Evolutionary conservation across 1,140 invertebrate genomes (phyloP).

Genomic region (Coptotermes formosanus): DNA sequence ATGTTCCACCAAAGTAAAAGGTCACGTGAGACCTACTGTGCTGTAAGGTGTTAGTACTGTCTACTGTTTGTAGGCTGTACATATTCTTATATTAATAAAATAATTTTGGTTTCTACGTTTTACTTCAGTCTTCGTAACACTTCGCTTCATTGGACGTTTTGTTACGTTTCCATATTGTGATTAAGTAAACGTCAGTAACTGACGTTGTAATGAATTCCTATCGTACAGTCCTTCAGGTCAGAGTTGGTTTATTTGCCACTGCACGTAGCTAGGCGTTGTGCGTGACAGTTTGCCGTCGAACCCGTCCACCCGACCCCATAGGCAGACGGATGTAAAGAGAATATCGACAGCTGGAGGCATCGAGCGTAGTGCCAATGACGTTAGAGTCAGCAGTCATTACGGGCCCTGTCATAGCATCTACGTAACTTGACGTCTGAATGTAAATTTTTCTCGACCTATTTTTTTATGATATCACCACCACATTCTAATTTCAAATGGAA

Average conservation of each 20-base stretch:
- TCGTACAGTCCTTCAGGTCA: background rate
- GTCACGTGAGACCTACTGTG: too few relatives aligned
- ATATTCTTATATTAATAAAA: too few relatives aligned
- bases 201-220: background rate
- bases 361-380: background rate
- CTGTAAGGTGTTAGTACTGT: too few relatives aligned
- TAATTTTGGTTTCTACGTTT: too few relatives aligned
- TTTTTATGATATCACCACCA: background rate
- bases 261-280: background rate
- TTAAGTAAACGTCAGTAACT: background rate
- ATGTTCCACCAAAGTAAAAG: too few relatives aligned
- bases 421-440: background rate
- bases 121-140: too few relatives aligned
- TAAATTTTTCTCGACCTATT: background rate
- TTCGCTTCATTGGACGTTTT: too few relatives aligned
- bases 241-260: background rate
- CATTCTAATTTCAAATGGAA: constrained; percentile 5
- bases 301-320: background rate
- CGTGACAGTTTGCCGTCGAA: constrained; percentile 2
- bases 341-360: background rate
- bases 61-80: too few relatives aligned
- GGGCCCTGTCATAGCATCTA: background rate
- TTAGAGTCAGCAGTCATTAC: background rate
- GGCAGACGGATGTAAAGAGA: background rate
- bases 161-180: too few relatives aligned